These are phyloP conservation scores for Yoshiicerus persimilis DNA, from an alignment of 1,140 invertebrate genomes.

Conservation along the genomic window DNA sequence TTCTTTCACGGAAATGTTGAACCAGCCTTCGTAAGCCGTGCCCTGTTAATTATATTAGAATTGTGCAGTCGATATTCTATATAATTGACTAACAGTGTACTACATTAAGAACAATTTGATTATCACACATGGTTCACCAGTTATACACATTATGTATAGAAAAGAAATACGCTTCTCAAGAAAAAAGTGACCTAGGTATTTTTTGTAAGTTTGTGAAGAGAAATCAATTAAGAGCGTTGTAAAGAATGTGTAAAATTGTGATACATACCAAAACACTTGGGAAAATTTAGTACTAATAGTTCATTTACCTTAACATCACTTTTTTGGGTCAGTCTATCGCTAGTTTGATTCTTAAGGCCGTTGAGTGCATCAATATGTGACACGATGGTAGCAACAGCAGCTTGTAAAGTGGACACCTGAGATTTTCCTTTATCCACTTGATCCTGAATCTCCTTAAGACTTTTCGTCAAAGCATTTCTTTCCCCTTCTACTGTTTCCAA, in stretches of 20 bases:
- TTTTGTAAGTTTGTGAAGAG: too few species aligned
- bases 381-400: constrained; percentile 38
- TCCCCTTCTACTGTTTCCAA: constrained; percentile 84
- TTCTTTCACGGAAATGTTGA: constrained; percentile 69
- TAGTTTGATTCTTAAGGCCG: constrained; percentile 41
- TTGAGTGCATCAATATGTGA: constrained; percentile 42
- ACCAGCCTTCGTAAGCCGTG: constrained; percentile 63
- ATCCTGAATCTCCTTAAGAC: constrained; percentile 75
- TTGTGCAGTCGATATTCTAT: neutral
- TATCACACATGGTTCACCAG: neutral
- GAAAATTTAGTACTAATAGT: neutral
- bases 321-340: constrained; percentile 1
- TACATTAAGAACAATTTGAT: too few species aligned
- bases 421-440: constrained; percentile 74
- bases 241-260: neutral
- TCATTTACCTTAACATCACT: neutral
- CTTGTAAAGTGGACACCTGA: constrained; percentile 71
- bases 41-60: neutral
- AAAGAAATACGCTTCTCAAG: neutral
- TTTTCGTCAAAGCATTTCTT: constrained; percentile 69
- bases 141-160: neutral
- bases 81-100: neutral
- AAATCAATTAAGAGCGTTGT: too few species aligned
- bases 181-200: too few species aligned
- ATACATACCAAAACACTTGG: neutral